Base-by-base conservation (phyloP, 2,797 vertebrate genomes). In the Dallia pectoralis region DNA sequence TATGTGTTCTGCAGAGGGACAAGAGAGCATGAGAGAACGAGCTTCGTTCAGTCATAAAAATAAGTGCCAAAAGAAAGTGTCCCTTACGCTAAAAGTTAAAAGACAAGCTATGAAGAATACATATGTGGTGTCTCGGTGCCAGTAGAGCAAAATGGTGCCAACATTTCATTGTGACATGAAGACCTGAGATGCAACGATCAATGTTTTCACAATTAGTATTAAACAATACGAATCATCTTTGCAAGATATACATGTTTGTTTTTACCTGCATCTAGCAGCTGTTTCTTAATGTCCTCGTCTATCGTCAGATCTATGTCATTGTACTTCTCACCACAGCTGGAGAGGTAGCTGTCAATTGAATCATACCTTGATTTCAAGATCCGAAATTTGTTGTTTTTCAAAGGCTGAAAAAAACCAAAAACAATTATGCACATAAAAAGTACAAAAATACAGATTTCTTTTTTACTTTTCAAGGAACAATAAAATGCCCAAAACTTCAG, bases 361-460 rank as follows among this genome's bases (percentile, higher is more conserved):
- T 99, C 98, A 27, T 98, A 99, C 84, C 98, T 95, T 19, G 98
- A 99, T 89, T 99, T 99, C 93, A 95, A 94, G 88, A 99, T 99
- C 90, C 94, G 93, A 90, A 95, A 99, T 83, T 94, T 97, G 90
- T 91, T 92, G 89, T 95, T 95, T 92, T 98, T 97, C 90, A 99
- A 87, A 15, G 97, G 96, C 98, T 99, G 89, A 15, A 75, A 71
- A 71, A 36, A 72, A 18, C n/a, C n/a, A 63, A 59, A 67, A 27
- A 78, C 1, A 48, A 32, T 3, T 40, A 30, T 44, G n/a, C 12
- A 9, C 3, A 65, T 40, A 30, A 63, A 8, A 63, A 56, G 2
- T 11, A n/a, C 1, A 32, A 32, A 18, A 32, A 6, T 29, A 18
- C 16, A 61, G 27, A 61, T 61, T n/a, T 29, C 22, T 19, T 29